Evolutionary conservation across 2,888 invertebrate genomes (phyloP), one percentile per base, ranked within the genome.

Genomic region (Eilema griseolum): DNA sequence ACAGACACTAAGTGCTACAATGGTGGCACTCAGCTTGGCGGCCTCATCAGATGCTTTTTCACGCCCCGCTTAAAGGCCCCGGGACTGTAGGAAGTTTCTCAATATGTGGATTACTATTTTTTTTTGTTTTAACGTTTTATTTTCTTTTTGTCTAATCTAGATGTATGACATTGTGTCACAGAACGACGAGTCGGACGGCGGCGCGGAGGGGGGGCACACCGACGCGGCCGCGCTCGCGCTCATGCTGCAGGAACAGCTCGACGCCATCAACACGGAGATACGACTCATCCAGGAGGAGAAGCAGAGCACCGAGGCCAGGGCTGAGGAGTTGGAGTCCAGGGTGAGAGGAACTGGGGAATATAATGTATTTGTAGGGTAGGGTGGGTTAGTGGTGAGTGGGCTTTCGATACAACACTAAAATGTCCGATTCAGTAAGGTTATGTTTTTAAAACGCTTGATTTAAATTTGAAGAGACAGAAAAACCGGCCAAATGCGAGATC

Each of bases 231-330:
- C 99, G 0, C 95, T 99, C 79, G 99, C 99, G 63, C 97, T 99
- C 90, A 99, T 99, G 99, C 96, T 99, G 83, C 99, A 99, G 92
- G 99, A 99, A 88, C 99, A 99, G 93, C 96, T 99, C 78, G 99
- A 99, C 96, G 99, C 99, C 88, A 99, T 99, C 92, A 99, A 99
- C 95, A 99, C 99, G 86, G 99, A 99, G 96, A 99, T 99, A 86
- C 96, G 96, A 10, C 95, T 97, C 90, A 97, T 97, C 59, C 98
- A 99, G 96, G 99, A 99, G 94, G 99, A 99, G 94, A 99, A 99
- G 90, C 98, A 99, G 93, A 98, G 97, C 91, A 99, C 99, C 0
- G 99, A 99, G 93, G 98, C 99, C 8, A 94, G 99, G 62, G 99
- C 99, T 0, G 99, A 99, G 94, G 99, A 99, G 90, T 95, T 99